These are phyloP conservation scores for Galemys pyrenaicus DNA, from an alignment of 2,113 vertebrate species.

Conservation along the genomic window DNA sequence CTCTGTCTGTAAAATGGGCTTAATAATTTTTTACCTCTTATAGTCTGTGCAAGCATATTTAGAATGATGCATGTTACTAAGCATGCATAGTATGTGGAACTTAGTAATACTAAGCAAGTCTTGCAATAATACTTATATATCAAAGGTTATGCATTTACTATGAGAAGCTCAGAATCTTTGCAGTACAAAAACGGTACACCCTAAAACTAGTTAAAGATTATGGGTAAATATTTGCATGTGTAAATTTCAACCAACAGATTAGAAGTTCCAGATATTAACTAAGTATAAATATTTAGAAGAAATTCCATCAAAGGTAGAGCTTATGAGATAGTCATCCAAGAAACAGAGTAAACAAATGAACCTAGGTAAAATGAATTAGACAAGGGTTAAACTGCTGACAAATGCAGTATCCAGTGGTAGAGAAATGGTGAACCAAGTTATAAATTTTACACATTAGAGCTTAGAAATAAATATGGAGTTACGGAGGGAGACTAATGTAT, in stretches of 20 bases:
- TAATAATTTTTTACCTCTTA: not conserved
- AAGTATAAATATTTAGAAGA: not conserved
- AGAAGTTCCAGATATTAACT: not conserved
- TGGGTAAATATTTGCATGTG: not conserved
- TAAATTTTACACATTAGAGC: not conserved
- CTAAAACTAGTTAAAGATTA: not conserved
- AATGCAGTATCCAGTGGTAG: no score
- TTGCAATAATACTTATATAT: not conserved
- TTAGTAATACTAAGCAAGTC: not conserved
- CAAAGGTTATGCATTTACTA: not conserved
- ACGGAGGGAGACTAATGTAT: not conserved
- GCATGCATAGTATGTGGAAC: not conserved
- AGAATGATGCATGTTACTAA: not conserved
- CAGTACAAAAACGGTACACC: not conserved
- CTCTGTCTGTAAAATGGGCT: constrained; percentile 21
- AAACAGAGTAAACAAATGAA: not conserved
- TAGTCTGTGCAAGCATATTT: not conserved
- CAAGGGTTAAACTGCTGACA: no score
- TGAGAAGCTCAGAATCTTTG: not conserved
- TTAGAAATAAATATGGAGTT: not conserved
- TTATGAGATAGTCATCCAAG: not conserved
- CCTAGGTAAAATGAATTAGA: not conserved
- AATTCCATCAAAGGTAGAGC: not conserved
- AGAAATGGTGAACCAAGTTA: not conserved
- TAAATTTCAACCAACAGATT: not conserved